These are phyloP conservation scores for Mya arenaria DNA, from an alignment of 1,140 invertebrate species.

Conservation along the genomic window DNA sequence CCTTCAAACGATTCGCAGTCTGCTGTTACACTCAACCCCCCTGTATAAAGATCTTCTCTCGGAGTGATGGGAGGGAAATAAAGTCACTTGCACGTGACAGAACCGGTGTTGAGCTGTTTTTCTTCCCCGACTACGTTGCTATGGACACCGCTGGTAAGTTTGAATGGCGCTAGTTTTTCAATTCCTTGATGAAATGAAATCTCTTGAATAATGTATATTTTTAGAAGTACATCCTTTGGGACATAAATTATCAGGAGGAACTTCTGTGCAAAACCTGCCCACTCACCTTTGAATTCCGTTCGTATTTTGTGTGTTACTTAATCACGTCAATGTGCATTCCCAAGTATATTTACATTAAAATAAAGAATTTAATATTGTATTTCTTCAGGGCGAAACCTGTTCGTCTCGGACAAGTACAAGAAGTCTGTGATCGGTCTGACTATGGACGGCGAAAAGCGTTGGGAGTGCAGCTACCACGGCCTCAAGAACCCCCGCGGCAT, in stretches of 20 bases:
- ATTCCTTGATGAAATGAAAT: not conserved
- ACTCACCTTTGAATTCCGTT: too few species aligned
- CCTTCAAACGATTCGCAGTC: conserved; percentile 56
- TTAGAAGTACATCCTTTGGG: not conserved
- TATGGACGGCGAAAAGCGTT: conserved; percentile 56
- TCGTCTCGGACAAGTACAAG: conserved; percentile 59
- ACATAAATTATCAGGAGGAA: too few species aligned
- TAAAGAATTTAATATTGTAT: too few species aligned
- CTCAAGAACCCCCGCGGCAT: conserved; percentile 60
- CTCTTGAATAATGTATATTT: not conserved
- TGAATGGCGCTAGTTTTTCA: not conserved
- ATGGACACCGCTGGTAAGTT: conserved; percentile 53
- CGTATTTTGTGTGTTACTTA: too few species aligned
- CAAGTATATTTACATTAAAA: too few species aligned
- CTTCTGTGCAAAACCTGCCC: too few species aligned
- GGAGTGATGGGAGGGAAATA: conserved; percentile 56
- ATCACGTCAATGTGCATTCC: too few species aligned
- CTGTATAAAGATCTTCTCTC: conserved; percentile 55
- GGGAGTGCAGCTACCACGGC: conserved; percentile 52
- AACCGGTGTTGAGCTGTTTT: conserved; percentile 59
- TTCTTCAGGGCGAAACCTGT: conserved; percentile 43
- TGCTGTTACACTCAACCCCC: conserved; percentile 61
- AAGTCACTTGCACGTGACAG: conserved; percentile 47
- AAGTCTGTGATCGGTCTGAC: conserved; percentile 58
- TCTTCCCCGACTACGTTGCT: conserved; percentile 60